Base-by-base conservation (phyloP, 2,797 vertebrate species). In the Phalloptychus januarius region DNA sequence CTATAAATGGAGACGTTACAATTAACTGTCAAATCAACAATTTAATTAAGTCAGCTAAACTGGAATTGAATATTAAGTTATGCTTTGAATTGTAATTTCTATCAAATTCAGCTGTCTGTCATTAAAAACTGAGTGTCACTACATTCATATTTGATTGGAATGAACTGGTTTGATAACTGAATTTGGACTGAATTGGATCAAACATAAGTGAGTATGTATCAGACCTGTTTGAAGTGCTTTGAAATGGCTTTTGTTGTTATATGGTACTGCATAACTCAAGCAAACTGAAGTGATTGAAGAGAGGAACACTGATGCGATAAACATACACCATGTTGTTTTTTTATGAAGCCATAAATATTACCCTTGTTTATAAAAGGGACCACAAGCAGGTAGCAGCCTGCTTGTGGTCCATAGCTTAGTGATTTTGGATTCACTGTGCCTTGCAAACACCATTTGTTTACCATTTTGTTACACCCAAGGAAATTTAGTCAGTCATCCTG, bases 381-480 rank as follows among this genome's bases (percentile, higher is more conserved):
- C 75, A 79, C 23, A 71, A 8, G 58, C 80, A 82, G 83, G 84
- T 77, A 83, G 74, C 80, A 65, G 83, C 56, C 79, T 75, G 71
- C 31, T n/a, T 74, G 74, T 71, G 61, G 20, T 25, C 61, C 75
- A 65, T 28, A 36, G 58, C 83, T 38, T 79, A 77, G 80, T 89
- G 78, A 85, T 82, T 93, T 83, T 80, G 70, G 75, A 76, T 85
- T 71, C 33, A 80, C 65, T 76, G 71, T 4, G 4, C 79, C 85
- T 67, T 83, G 74, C 80, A 87, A 90, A 89, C 86, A 89, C 82
- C 88, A 92, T 89, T 90, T 88, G 88, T 85, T 76, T 46, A 38
- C 75, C 45, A 71, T 75, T 85, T 84, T 78, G 80, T 76, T 42
- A 80, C 79, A 86, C 74, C 71, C 77, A 76, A 70, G 74, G 28